phyloP scores from a whole-genome alignment of 2,888 invertebrate species.

The Callimorpha dominula region DNA sequence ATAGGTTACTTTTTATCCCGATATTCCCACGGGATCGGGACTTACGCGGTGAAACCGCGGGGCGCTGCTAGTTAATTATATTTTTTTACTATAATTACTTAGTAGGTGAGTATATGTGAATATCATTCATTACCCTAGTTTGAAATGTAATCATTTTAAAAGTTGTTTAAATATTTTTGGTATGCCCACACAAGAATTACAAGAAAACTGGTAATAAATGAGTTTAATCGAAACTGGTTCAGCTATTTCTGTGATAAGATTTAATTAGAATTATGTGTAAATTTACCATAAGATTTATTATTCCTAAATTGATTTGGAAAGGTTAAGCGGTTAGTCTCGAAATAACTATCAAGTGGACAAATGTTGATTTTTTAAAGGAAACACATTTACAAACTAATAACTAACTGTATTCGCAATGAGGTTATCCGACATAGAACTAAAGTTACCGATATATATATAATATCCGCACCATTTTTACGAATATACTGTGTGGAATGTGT shows the following conservation, averaged over 20 bases:
- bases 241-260: conserved; percentile 18
- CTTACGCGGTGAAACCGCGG: too few species aligned
- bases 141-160: conserved; percentile 1
- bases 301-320: conserved; percentile 1
- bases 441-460: too few species aligned
- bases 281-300: neutral
- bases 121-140: neutral
- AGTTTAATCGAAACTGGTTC: conserved; percentile 18
- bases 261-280: conserved; percentile 2
- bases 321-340: neutral
- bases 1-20: too few species aligned
- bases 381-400: too few species aligned
- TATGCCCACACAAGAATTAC: neutral
- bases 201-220: conserved; percentile 8
- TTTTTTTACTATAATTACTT: neutral
- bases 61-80: too few species aligned
- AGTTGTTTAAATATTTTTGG: neutral
- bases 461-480: too few species aligned
- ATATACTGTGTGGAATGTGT: too few species aligned
- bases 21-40: too few species aligned
- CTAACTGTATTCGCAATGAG: too few species aligned
- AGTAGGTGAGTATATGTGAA: neutral
- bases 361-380: neutral
- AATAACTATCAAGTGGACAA: neutral
- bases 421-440: too few species aligned